phyloP scores from a whole-genome alignment of 2,888 invertebrate species.

The Ligdia adustata region DNA sequence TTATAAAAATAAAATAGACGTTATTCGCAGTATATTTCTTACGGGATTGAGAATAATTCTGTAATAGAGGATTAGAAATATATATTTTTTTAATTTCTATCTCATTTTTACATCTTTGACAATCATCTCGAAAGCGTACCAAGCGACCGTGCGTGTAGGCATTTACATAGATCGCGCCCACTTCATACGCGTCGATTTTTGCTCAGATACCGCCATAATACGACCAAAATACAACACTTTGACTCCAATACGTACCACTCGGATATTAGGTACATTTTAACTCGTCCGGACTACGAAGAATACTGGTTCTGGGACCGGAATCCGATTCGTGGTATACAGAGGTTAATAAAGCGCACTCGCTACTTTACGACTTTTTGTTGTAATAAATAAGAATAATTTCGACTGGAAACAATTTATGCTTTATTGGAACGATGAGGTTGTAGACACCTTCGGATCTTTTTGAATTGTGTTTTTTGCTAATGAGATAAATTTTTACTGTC shows the following conservation, averaged over 20 bases:
- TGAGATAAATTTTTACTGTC: too few relatives aligned
- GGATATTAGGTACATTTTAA: slow-evolving; percentile 10
- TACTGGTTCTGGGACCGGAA: slow-evolving; percentile 56
- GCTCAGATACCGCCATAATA: slow-evolving; percentile 64
- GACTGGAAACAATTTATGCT: slow-evolving; percentile 67
- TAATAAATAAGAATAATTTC: slow-evolving; percentile 72
- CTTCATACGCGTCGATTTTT: slow-evolving; percentile 66
- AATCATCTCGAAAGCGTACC: slow-evolving; percentile 71
- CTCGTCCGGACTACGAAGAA: slow-evolving; percentile 27
- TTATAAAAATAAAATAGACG: too few relatives aligned
- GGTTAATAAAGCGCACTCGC: slow-evolving; percentile 80
- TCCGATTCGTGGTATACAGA: slow-evolving; percentile 55
- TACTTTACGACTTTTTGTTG: slow-evolving; percentile 78
- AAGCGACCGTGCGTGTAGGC: slow-evolving; percentile 69
- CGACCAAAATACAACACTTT: slow-evolving; percentile 40
- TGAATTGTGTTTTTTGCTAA: too few relatives aligned
- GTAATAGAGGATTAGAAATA: too few relatives aligned
- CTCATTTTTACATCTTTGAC: slow-evolving; percentile 56
- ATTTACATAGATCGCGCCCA: slow-evolving; percentile 78
- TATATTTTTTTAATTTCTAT: slow-evolving; percentile 48
- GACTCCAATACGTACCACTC: neutral
- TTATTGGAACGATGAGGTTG: slow-evolving; percentile 60
- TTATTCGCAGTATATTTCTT: too few relatives aligned
- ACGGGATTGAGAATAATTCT: too few relatives aligned
- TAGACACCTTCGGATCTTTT: too few relatives aligned